These are phyloP conservation scores for Clostera curtula DNA, from an alignment of 2,888 invertebrate genomes.

Conservation along the genomic window DNA sequence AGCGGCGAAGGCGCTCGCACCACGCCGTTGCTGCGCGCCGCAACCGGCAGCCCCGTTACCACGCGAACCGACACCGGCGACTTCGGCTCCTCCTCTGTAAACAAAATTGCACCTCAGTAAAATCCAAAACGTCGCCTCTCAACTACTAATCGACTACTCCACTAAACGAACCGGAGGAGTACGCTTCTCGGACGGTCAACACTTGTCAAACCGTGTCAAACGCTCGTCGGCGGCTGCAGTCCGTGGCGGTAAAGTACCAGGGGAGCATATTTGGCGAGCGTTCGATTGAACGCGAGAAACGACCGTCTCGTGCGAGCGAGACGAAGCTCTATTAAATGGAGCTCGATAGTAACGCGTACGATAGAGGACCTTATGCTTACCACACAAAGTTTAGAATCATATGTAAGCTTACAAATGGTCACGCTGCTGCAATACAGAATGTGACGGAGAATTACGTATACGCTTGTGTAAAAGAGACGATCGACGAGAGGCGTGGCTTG, in stretches of 20 bases:
- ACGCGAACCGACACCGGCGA: slow-evolving; percentile 59
- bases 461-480: slow-evolving; percentile 33
- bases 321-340: slow-evolving; percentile 22
- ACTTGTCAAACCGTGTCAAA: slow-evolving; percentile 67
- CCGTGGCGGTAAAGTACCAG: slow-evolving; percentile 73
- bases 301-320: slow-evolving; percentile 32
- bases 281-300: slow-evolving; percentile 31
- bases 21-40: slow-evolving; percentile 55
- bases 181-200: slow-evolving; percentile 39
- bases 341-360: slow-evolving; percentile 15
- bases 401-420: slow-evolving; percentile 32
- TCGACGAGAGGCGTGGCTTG: slow-evolving; percentile 45
- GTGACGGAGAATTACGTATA: slow-evolving; percentile 30
- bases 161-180: slow-evolving; percentile 10
- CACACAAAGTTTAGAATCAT: slow-evolving; percentile 29
- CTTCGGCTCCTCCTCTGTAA: slow-evolving; percentile 69
- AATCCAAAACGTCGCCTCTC: slow-evolving; percentile 3
- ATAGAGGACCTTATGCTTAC: slow-evolving; percentile 29
- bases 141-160: slow-evolving; percentile 1
- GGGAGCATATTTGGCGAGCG: slow-evolving; percentile 46
- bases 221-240: slow-evolving; percentile 68
- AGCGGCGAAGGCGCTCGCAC: slow-evolving; percentile 29
- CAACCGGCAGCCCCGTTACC: slow-evolving; percentile 52
- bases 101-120: slow-evolving; percentile 35
- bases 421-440: slow-evolving; percentile 49